Base-by-base conservation (phyloP, 2,113 vertebrate genomes). In the Cryptomyrus ogoouensis region DNA sequence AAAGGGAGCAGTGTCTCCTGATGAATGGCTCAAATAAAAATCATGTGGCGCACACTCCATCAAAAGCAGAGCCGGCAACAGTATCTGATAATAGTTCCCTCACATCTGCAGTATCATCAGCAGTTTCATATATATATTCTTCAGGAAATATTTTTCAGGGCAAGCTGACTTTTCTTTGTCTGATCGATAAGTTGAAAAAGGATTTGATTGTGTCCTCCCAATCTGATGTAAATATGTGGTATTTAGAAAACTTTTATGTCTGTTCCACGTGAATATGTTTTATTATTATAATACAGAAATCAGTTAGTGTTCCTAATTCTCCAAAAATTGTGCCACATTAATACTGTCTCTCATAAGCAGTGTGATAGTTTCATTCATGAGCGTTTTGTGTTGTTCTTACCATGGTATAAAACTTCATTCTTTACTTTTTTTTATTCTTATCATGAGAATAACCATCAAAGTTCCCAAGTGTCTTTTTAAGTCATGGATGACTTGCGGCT, bases 151-250 rank as follows among this genome's bases (percentile, higher is more conserved):
- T 53, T 53, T 66, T 44, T 58, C 21, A 88, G 12, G 62, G 9
- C 31, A 58, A 52, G 1, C 17, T 56, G 50, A 50, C 85, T 66
- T 44, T 88, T 66, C 87, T 66, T 24, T 88, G 35, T 88, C 39
- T 47, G 35, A 88, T 66, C 87, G 7, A 66, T 50, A 77, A 31
- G 31, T 47, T 53, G 19, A 56, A 39, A 80, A 77, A 80, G 49
- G 12, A 83, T 53, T 56, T 77, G 19, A 83, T 24, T 44, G 27
- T 39, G 70, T 95, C 95, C 94, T 92, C 92, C 91, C 93, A 92
- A 94, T 94, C 94, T 93, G 93, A 95, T 93, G 94, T 21, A 58
- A 66, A 66, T 58, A 53, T 53, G 9, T 85, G 44, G 83, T 10
- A 49, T 47, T 47, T 47, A 47, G n/a, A 85, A 27, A 31, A n/a